phyloP scores from a whole-genome alignment of 1,140 invertebrate species.

The Thrips palmi region DNA sequence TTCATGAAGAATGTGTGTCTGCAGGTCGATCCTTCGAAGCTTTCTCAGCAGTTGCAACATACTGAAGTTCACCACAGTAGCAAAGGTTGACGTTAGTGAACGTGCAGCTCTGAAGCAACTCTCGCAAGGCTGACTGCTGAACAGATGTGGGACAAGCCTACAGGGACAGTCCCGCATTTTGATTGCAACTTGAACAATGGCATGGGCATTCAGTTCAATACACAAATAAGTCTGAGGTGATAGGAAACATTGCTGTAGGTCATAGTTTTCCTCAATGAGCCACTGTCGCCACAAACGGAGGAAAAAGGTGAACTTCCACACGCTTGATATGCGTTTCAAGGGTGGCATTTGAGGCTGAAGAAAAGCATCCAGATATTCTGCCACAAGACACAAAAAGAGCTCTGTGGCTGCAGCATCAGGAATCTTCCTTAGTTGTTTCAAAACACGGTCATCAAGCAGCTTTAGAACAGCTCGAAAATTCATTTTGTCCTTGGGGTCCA shows the following conservation, averaged over 20 bases:
- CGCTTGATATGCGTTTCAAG: neutral
- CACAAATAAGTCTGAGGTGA: neutral
- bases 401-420: neutral
- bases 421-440: neutral
- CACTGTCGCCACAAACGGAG: neutral
- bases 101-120: neutral
- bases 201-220: neutral
- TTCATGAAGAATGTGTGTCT: neutral
- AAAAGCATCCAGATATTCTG: slow-evolving; percentile 1
- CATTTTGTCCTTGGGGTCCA: neutral
- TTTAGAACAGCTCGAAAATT: neutral
- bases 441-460: neutral
- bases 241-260: neutral
- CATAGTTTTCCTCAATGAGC: neutral
- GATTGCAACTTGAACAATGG: neutral
- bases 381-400: too few relatives aligned
- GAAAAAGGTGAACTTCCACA: neutral
- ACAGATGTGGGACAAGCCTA: neutral
- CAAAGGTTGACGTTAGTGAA: neutral
- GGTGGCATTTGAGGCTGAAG: neutral
- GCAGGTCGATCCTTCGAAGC: neutral
- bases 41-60: neutral
- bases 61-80: neutral
- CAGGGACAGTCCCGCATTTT: neutral
- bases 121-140: neutral